Base-by-base conservation (phyloP, 2,888 invertebrate species). In the Ormyrus pomaceus region DNA sequence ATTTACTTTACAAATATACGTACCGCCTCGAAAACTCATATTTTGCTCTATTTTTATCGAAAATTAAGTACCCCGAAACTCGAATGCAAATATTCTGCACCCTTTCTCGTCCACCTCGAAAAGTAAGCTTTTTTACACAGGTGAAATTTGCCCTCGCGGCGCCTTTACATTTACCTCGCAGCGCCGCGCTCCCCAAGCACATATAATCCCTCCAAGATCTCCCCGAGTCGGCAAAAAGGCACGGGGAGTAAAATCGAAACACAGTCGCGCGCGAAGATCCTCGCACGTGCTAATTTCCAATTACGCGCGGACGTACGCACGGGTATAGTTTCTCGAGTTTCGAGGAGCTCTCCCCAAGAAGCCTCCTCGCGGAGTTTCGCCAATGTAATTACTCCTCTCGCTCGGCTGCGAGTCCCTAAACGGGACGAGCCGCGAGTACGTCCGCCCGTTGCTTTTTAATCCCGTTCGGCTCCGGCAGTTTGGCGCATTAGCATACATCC, bases 401-500 rank as follows among this genome's bases (percentile, higher is more conserved):
- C n/a, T 48, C 19, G 53, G 10, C 2, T 11, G 0, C 48, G 11
- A 8, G n/a, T 3, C 50, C 11, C 64, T 9, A 3, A 34, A 34
- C 34, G 34, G 34, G 34, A 34, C 34, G 34, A 34, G 34, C 34
- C 34, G 34, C 34, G 34, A 34, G 34, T 4, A 4, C 19, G 34
- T 34, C 34, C 4, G 34, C 3, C 3, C 34, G 58, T 71, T 61
- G 59, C 62, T 74, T 74, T 74, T 74, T 74, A 65, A 65, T 64
- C 53, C 61, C n/a, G 19, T 62, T 62, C 45, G 19, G 2, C 61
- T 5, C 13, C 61, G 56, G 59, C 69, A 55, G 61, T 68, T 69
- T 53, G 11, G 68, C 55, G 68, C 73, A 78, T 78, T 78, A 78
- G 73, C 73, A 78, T 78, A 73, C 70, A 64, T 71, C 46, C 70